Evolutionary conservation across 2,797 vertebrate species (phyloP), one percentile per base, ranked within the genome.

Genomic region (Clarias platycephalus): DNA sequence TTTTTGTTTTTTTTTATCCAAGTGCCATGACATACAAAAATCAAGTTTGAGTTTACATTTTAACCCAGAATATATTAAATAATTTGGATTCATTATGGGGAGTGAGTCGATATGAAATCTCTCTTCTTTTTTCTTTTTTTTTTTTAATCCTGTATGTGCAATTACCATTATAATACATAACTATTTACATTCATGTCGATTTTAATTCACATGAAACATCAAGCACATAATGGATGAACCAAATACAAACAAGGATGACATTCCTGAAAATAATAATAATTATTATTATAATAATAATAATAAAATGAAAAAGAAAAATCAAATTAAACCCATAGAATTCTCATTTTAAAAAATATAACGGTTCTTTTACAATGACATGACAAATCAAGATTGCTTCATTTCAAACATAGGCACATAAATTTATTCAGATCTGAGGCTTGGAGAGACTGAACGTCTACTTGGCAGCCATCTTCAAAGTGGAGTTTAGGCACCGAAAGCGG

Each of bases 341-440:
- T 92, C 89, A 91, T 93, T 93, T 93, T 91, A 93, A 95, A 84
- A 89, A 95, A 95, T 94, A 94, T 83, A 94, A 91, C 91, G 88
- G 83, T 88, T 83, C 84, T 90, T 7, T 91, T 91, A 89, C 72
- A 88, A 92, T 89, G 92, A 93, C 89, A 94, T 91, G 90, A 94
- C 63, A 94, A 95, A 94, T 93, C 92, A 94, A 91, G 92, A 95
- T 95, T 94, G 93, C 94, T 95, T 95, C 88, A 90, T 92, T 90
- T 86, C 28, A 84, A 94, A 92, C 91, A 74, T 96, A 96, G 95
- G 95, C 95, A 96, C 95, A 85, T 95, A 44, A 80, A 93, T 71
- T 84, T 75, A 64, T 94, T 93, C 91, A 93, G 92, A 88, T 85
- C 92, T 91, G 93, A 95, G 93, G 92, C 90, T 88, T 91, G 22